phyloP scores from a whole-genome alignment of 2,888 invertebrate species.

The Heteromurus nitidus region DNA sequence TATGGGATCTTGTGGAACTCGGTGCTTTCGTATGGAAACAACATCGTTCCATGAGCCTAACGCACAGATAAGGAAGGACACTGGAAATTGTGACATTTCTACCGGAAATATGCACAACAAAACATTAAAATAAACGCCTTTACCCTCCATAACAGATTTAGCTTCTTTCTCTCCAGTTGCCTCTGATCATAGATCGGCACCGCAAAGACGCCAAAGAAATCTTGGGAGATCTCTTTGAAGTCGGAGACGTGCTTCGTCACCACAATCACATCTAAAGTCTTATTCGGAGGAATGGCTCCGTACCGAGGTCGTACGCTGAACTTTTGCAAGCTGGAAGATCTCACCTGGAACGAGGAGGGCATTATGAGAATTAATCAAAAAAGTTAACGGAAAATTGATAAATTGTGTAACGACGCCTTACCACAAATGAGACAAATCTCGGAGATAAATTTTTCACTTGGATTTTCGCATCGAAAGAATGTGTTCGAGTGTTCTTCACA shows the following conservation, averaged over 20 bases:
- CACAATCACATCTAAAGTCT: not conserved
- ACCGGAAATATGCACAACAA: not conserved
- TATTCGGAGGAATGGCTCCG: conserved; percentile 5
- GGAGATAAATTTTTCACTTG: conserved; percentile 5
- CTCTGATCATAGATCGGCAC: conserved; percentile 35
- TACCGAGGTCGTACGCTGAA: not conserved
- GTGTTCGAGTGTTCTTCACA: not conserved
- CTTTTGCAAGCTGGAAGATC: not conserved
- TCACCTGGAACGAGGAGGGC: not conserved
- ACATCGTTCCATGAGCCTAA: conserved; percentile 32
- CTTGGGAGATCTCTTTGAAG: not conserved
- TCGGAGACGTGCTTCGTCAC: not conserved
- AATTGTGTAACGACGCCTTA: not conserved
- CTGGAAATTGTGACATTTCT: not conserved
- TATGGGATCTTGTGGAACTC: conserved; percentile 28
- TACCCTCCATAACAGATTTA: conserved; percentile 32
- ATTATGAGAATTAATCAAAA: not conserved
- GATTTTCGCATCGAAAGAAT: conserved; percentile 21
- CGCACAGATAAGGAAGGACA: not conserved
- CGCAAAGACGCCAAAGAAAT: conserved; percentile 33
- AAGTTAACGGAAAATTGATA: not conserved
- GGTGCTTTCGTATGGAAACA: conserved; percentile 26
- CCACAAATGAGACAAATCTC: conserved; percentile 16
- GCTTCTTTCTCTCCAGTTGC: not conserved
- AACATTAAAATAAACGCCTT: too few relatives aligned